Conservation (phyloP, 1,140 invertebrate species). For the Conus ventricosus region DNA sequence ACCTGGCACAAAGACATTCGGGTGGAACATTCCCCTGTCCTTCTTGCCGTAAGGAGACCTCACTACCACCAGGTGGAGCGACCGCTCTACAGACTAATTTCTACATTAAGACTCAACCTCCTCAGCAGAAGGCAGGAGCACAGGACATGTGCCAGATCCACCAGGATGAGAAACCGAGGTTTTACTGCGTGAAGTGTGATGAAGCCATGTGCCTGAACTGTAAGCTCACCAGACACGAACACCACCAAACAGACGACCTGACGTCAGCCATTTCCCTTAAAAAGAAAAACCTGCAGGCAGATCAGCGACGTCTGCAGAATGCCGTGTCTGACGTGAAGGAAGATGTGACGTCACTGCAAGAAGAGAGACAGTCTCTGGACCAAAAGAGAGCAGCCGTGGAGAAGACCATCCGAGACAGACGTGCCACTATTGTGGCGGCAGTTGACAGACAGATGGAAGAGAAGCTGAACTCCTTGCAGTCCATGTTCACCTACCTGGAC, state of each 20-base stretch:
- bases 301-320: neutral
- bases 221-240: neutral
- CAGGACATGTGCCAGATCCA: neutral
- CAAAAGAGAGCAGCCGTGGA: conserved; percentile 1
- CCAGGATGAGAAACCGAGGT: neutral
- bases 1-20: neutral
- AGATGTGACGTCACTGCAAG: neutral
- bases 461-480: neutral
- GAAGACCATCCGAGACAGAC: neutral
- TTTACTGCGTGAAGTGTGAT: conserved; percentile 2
- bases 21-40: neutral
- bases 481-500: neutral
- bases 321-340: neutral
- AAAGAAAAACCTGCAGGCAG: neutral
- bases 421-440: neutral
- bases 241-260: neutral
- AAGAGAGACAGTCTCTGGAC: neutral
- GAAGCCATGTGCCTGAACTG: neutral
- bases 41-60: neutral
- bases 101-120: neutral
- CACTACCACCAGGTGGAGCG: neutral
- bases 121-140: neutral
- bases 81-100: neutral
- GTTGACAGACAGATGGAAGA: neutral
- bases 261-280: neutral